Base-by-base conservation (phyloP, 2,888 invertebrate species). In the Acrocyrtus sp. region DNA sequence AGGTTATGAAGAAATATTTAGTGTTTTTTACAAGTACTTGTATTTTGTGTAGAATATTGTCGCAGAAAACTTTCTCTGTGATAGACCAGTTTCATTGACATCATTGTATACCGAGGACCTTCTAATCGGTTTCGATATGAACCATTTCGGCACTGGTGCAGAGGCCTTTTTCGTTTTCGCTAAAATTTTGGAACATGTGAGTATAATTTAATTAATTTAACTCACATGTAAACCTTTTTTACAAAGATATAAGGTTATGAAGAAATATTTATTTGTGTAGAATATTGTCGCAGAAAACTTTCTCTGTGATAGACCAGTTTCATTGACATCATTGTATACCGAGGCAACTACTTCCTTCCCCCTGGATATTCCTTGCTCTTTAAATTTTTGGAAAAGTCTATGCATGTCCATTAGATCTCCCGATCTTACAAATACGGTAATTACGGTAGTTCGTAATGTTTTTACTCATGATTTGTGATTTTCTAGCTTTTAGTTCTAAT, bases 271-370 rank as follows among this genome's bases (percentile, higher is more conserved):
- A 62, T 39, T 51, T 19, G 54, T 39, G 10, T 50, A 72, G 72
- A 72, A 58, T 47, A 15, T 22, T 0, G 48, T 72, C 5, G 72
- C 72, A 1, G 72, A 72, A 53, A 65, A 54, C 34, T 72, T 72
- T 39, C 39, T 72, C 27, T 60, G 60, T 45, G 60, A 57, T 17
- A 65, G 57, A 3, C 72, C 72, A 17, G 27, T 60, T 0, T 65
- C 72, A 0, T 27, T 72, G 15, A 65, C 72, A 10, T 65, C 65
- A 1, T 26, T 72, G 0, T 72, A 72, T 15, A 54, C 65, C 15
- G 72, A 72, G 12, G 65, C 72, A n/a, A 65, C 72, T 6, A 58
- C 45, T 19, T 22, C 54, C 3, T 72, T 72, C 41, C 72, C 72
- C 1, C 3, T 72, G 1, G 72, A 72, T 21, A 54, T 65, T 22